Evolutionary conservation across 2,888 invertebrate species (phyloP).

Genomic region (Protonemura montana): DNA sequence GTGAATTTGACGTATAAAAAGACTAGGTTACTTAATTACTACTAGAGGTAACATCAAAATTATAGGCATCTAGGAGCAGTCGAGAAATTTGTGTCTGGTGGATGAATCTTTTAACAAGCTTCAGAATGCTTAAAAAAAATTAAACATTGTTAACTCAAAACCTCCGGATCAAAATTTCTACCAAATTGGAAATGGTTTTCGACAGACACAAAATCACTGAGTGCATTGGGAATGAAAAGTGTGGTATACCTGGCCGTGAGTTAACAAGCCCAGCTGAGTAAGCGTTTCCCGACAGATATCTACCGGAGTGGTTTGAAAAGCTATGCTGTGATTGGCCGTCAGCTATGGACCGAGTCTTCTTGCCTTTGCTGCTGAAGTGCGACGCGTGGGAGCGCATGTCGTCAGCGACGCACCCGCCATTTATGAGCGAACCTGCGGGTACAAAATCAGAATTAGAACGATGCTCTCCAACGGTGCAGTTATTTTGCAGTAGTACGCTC

Average conservation of each 20-base stretch:
- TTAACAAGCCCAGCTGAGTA: constrained; percentile 79
- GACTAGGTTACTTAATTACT: too few relatives aligned
- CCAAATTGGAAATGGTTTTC: too few relatives aligned
- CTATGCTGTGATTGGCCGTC: constrained; percentile 91
- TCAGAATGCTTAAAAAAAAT: too few relatives aligned
- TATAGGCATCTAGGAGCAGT: too few relatives aligned
- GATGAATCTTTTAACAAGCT: too few relatives aligned
- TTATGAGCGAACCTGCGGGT: constrained; percentile 57
- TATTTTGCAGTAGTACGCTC: too few relatives aligned
- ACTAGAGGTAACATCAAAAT: too few relatives aligned
- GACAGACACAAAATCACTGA: not conserved
- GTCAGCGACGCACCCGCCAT: constrained; percentile 64
- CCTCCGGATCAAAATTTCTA: too few relatives aligned
- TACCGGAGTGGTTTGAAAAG: constrained; percentile 82
- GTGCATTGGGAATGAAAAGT: constrained; percentile 5
- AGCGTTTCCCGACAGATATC: constrained; percentile 71
- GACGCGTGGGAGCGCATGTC: constrained; percentile 75
- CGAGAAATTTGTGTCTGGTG: too few relatives aligned
- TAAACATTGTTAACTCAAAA: too few relatives aligned
- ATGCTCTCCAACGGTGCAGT: too few relatives aligned
- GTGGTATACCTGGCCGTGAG: constrained; percentile 68
- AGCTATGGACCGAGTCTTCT: constrained; percentile 75
- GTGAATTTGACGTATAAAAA: too few relatives aligned
- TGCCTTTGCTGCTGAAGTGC: constrained; percentile 72
- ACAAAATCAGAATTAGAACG: not conserved